Conservation (phyloP, 2,888 invertebrate species). For the Autographa pulchrina region DNA sequence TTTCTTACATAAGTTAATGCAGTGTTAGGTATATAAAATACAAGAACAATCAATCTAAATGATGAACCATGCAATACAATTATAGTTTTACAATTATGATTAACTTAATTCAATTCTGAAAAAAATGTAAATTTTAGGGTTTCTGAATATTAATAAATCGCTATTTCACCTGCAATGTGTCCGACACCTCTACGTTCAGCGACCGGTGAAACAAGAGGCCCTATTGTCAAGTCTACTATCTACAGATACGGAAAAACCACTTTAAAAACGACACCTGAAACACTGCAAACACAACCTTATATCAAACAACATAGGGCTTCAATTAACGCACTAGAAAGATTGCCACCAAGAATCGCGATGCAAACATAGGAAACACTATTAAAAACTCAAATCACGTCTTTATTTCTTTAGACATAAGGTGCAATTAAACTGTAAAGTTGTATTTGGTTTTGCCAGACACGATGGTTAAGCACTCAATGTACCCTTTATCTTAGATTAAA, state of each 20-base stretch:
- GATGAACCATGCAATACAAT: no score
- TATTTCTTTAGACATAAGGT: slow-evolving; percentile 20
- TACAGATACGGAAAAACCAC: slow-evolving; percentile 76
- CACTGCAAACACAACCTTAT: slow-evolving; percentile 61
- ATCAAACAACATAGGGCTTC: not conserved
- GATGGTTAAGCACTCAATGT: slow-evolving; percentile 86
- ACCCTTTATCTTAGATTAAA: slow-evolving; percentile 88
- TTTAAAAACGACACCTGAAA: slow-evolving; percentile 34
- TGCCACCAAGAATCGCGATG: slow-evolving; percentile 60
- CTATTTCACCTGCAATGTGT: slow-evolving; percentile 50
- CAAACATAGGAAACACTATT: slow-evolving; percentile 51
- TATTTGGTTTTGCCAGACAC: slow-evolving; percentile 69
- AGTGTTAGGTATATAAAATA: no score
- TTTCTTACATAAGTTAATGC: no score
- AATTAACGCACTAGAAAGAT: slow-evolving; percentile 42
- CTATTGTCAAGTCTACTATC: slow-evolving; percentile 84
- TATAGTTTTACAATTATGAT: no score
- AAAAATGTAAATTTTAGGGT: no score
- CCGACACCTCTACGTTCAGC: slow-evolving; percentile 70
- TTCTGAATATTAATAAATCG: slow-evolving; percentile 33
- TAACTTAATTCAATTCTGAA: no score
- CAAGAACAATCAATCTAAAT: no score
- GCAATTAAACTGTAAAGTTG: slow-evolving; percentile 32
- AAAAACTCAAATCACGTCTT: slow-evolving; percentile 19
- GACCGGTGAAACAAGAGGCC: slow-evolving; percentile 86